Evolutionary conservation across 2,888 invertebrate species (phyloP), one percentile per base, ranked within the genome.

Genomic region (Meiosimyza platycephala): DNA sequence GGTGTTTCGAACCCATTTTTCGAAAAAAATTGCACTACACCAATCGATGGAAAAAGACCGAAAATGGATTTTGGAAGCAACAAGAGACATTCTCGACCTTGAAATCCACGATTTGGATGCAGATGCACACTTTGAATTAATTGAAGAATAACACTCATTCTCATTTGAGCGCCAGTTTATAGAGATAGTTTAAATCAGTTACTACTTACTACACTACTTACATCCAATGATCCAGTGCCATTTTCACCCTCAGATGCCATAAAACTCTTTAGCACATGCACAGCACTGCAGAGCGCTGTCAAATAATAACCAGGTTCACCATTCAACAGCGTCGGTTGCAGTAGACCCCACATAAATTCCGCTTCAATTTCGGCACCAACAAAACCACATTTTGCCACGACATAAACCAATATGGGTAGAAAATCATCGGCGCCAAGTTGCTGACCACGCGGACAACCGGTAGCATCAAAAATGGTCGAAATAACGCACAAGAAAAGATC

Each of bases 261-360:
- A 75, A 87, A 87, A n/a, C 84, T 86, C 76, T 87, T 87, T 55
- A 87, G 81, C 60, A 87, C 87, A 78, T 87, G 87, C 0, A 98
- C 95, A 22, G 98, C 98, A 71, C 96, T 95, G 84, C 96, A 96
- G 69, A 98, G 89, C 0, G 97, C 95, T 1, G 98, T 97, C 74
- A 98, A 90, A 85, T 98, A 98, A 88, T 98, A 98, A 6, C 96
- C 96, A 0, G 96, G 97, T 85, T 98, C 97, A 4, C 97, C 97
- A 0, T 94, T 94, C 65, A 97, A 89, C 68, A 98, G 88, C 0
- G 96, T 95, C 1, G 96, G 95, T 74, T 98, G 98, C 51, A 98
- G 89, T 54, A 99, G 89, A 3, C 94, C 97, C 90, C 97, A 97
- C 96, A 98, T 98, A 85, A 97, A 95, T 84, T 97, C 97, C 0